Conservation (phyloP, 2,888 invertebrate species). For the Epiblema foenella region DNA sequence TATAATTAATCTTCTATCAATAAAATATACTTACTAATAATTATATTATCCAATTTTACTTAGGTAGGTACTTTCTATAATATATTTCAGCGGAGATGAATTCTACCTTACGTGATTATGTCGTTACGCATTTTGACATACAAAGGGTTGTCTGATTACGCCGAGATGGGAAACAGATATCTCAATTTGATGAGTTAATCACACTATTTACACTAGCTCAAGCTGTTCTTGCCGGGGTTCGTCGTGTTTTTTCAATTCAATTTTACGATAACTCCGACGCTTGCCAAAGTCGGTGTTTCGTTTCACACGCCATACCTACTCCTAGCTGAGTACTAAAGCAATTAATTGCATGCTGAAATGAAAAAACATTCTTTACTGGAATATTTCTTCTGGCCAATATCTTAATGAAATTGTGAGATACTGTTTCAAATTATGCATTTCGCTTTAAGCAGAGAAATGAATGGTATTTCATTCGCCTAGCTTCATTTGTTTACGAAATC, state of each 20-base stretch:
- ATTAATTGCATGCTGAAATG: slow-evolving; percentile 18
- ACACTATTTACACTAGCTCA: slow-evolving; percentile 26
- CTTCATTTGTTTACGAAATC: slow-evolving; percentile 1
- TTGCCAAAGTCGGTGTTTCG: neutral
- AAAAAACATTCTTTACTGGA: neutral
- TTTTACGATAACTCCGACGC: slow-evolving; percentile 7
- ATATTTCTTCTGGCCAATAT: neutral
- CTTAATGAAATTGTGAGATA: neutral
- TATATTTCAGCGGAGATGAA: neutral
- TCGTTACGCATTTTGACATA: slow-evolving; percentile 5
- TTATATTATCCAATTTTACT: no score
- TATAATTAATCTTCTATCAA: no score
- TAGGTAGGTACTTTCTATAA: neutral
- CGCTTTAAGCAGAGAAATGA: neutral
- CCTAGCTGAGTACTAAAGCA: neutral
- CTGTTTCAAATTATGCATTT: slow-evolving; percentile 6
- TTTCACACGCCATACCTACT: neutral
- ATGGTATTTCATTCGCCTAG: slow-evolving; percentile 6
- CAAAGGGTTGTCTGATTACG: slow-evolving; percentile 11
- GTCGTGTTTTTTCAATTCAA: slow-evolving; percentile 21
- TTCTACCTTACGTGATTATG: neutral
- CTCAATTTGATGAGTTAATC: slow-evolving; percentile 31
- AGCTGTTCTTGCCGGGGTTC: slow-evolving; percentile 9
- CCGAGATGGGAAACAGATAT: slow-evolving; percentile 23
- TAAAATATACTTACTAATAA: no score